Percentiles rank a stretch among this genome's conserved stretches.
Conservation (phyloP, 2,888 invertebrate species). For the Lacanobia oleracea region DNA sequence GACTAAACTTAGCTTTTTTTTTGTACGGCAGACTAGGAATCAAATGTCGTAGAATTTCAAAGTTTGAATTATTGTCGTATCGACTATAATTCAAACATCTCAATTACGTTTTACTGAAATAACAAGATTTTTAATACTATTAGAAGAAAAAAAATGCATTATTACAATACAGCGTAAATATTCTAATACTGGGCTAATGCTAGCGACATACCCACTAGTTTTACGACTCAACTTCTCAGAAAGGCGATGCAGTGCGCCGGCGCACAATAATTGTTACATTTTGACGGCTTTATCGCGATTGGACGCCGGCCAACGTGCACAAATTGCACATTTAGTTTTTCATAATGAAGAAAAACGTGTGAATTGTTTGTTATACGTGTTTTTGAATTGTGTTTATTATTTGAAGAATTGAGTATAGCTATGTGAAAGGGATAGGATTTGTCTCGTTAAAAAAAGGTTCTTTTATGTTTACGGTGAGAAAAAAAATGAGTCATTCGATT, state of each 20-base stretch:
- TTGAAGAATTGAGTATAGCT: neutral
- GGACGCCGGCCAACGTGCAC: conserved; percentile 40
- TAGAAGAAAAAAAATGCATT: neutral
- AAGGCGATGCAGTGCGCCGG: conserved; percentile 48
- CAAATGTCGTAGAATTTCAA: too few relatives aligned
- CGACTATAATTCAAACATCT: too few relatives aligned
- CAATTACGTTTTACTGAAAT: neutral
- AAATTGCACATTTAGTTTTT: conserved; percentile 34
- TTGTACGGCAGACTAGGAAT: too few relatives aligned
- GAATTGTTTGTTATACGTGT: neutral
- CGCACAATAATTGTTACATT: conserved; percentile 53
- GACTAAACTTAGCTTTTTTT: too few relatives aligned
- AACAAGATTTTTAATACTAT: neutral
- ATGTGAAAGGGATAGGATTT: neutral
- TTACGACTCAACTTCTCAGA: conserved; percentile 54
- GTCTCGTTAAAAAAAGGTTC: neutral
- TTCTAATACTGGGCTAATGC: conserved; percentile 40
- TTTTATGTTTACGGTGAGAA: neutral
- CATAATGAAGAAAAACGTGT: conserved; percentile 7
- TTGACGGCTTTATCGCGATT: conserved; percentile 53
- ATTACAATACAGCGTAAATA: conserved; percentile 12
- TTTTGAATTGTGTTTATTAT: neutral
- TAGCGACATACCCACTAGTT: conserved; percentile 39
- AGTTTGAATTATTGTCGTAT: too few relatives aligned
- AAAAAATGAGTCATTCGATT: neutral